Evolutionary conservation across 1,140 invertebrate genomes (phyloP), one percentile per base, ranked within the genome.

Genomic region (Fopius arisanus): DNA sequence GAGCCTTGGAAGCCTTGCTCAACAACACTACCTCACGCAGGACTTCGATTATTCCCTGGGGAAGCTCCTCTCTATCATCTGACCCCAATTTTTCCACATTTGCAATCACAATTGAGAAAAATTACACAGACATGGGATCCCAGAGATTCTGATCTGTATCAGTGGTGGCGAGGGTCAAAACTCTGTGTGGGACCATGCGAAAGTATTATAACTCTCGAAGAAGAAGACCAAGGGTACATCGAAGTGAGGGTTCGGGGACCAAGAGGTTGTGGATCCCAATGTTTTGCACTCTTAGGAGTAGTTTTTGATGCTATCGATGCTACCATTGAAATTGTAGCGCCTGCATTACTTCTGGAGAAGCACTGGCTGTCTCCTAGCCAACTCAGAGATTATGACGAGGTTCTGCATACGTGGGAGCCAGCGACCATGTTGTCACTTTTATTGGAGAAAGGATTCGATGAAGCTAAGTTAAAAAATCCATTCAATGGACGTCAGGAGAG

Each of bases 101-200:
- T 95, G 67, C 94, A 93, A 86, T 91, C 92, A 84, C 83, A 93
- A 78, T 83, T 96, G 59, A 86, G 94, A 69, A 89, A 88, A 80
- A 88, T 89, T 37, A 85, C 88, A 3, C 87, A 89, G 67, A 82
- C 87, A 78, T 91, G 85, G 89, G 93, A 93, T 78, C 90, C 89
- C 40, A 88, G 87, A 59, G 89, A 90, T 68, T 90, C 89, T 41
- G 94, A 96, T 84, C 85, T 96, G 10, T 93, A 94, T 77, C 94
- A 96, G 82, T 96, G 94, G 94, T 91, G 91, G 82, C 88, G 92
- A 67, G 94, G 94, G 14, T 93, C 92, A n/a, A 95, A 95, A 84
- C 89, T 95, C 67, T 93, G 92, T 78, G 91, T 92, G 67, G 92
- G 92, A 1, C 88, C 90, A 37, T 89, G 94, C 66, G 94, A 96